Conservation (phyloP, 1,140 invertebrate genomes). For the Drosophila mayri region DNA sequence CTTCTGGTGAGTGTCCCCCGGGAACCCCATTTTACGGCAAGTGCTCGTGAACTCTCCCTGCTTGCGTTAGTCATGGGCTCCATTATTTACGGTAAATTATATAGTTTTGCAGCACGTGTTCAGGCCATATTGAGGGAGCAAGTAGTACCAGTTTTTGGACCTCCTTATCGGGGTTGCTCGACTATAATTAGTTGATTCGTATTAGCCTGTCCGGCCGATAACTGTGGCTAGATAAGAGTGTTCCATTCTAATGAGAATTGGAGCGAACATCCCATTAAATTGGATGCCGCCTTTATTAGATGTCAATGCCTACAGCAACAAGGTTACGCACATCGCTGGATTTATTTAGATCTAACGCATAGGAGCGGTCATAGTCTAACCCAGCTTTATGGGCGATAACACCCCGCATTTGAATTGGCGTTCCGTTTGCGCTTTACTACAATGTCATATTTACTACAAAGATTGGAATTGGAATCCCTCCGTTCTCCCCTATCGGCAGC, state of each 20-base stretch:
- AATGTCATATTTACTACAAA: constrained; percentile 20
- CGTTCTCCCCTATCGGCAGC: neutral
- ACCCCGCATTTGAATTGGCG: neutral
- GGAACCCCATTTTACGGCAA: neutral
- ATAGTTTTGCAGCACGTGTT: constrained; percentile 60
- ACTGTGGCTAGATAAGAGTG: constrained; percentile 2
- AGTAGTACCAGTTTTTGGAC: constrained; percentile 7
- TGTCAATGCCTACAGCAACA: constrained; percentile 41
- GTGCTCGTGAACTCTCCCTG: neutral
- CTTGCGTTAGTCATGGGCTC: constrained; percentile 35
- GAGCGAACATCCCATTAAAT: constrained; percentile 41
- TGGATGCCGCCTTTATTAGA: constrained; percentile 50
- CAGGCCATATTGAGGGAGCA: constrained; percentile 36
- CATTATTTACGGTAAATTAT: constrained; percentile 57
- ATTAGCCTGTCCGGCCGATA: constrained; percentile 31
- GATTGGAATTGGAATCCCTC: constrained; percentile 2
- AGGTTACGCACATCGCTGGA: constrained; percentile 35
- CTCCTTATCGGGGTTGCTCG: constrained; percentile 13
- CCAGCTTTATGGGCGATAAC: constrained; percentile 7
- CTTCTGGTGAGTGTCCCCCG: constrained; percentile 70
- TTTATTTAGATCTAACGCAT: constrained; percentile 26
- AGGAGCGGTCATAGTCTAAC: constrained; percentile 22
- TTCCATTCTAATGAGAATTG: constrained; percentile 34
- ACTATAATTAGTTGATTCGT: constrained; percentile 38
- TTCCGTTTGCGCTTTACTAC: constrained; percentile 11